Evolutionary conservation across 2,888 invertebrate species (phyloP), one percentile per base, ranked within the genome.

Genomic region (Eristalinus sepulchralis): DNA sequence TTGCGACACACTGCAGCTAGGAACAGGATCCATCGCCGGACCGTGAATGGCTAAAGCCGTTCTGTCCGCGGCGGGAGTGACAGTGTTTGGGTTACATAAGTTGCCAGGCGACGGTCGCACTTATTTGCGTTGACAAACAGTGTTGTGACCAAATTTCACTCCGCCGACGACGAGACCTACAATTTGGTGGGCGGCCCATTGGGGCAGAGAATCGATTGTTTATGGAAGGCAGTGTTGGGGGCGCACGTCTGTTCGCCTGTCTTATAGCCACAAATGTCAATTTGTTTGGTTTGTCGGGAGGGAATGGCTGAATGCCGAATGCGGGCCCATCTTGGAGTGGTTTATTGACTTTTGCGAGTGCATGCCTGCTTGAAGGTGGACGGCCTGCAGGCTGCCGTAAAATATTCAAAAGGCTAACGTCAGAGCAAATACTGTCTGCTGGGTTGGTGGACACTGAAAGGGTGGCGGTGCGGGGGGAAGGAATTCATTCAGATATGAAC

Each of bases 41-140:
- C n/a, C 6, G 17, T 17, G 17, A 0, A 17, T n/a, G 6, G 47
- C 17, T 1, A 17, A 47, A 17, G 17, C 47, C 47, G 6, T 1
- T n/a, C 17, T 17, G 47, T 17, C 17, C 17, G n/a, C 47, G 47
- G 17, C 47, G 47, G 34, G 6, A 31, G 62, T 60, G 36, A 5
- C 22, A 27, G 60, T 75, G 80, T 81, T 81, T 75, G 68, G 73
- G 67, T 73, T 73, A 68, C 68, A 73, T 68, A 73, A 81, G 80
- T 81, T 81, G 80, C 80, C 68, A 68, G 75, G 80, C 63, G 80
- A 81, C 63, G 31, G 67, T 55, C 63, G 55, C 62, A 63, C 33
- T 63, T 75, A 75, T 81, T 66, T 67, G 63, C 63, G 33, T 62
- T 68, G 66, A 34, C 64, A 72, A 79, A 72, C 59, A 71, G 71